Evolutionary conservation across 92 coral and sea anemone species (phyloP).

Genomic region (Parazoanthus atlanticus): DNA sequence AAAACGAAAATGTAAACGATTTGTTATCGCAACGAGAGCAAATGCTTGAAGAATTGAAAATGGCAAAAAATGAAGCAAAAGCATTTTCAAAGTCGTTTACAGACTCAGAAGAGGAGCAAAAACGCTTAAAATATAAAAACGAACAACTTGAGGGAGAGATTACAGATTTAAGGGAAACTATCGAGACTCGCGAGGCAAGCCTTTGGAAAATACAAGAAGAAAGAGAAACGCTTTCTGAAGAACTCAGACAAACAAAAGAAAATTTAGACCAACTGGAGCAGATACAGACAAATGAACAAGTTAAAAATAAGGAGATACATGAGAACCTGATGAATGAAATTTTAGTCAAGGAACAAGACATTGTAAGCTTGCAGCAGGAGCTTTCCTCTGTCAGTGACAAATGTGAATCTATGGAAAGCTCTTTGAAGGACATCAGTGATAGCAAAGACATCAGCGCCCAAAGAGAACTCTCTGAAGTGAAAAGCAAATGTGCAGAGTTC

Average conservation of each 20-base stretch:
- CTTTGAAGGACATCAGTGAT: conserved; percentile 19
- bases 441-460: conserved; percentile 47
- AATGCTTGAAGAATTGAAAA: conserved; percentile 25
- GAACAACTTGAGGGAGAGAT: conserved; percentile 55
- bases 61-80: conserved; percentile 21
- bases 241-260: conserved; percentile 42
- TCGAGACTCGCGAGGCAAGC: conserved; percentile 29
- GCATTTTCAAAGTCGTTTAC: conserved; percentile 31
- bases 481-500: conserved; percentile 42
- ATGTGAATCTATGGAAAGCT: conserved; percentile 28
- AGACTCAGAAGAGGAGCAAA: conserved; percentile 31
- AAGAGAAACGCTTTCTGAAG: conserved; percentile 44
- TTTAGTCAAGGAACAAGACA: conserved; percentile 63
- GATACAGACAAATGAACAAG: conserved; percentile 30
- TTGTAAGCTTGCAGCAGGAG: conserved; percentile 70
- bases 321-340: conserved; percentile 66
- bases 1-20: conserved; percentile 26
- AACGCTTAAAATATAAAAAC: conserved; percentile 26
- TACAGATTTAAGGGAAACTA: conserved; percentile 27
- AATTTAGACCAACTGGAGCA: conserved; percentile 20
- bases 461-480: conserved; percentile 48
- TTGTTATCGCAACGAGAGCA: conserved; percentile 9
- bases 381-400: conserved; percentile 49
- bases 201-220: conserved; percentile 45
- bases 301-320: conserved; percentile 50